A percentile compares a stretch with the other conserved stretches of the same genome.
phyloP scores from a whole-genome alignment of 2,797 vertebrate genomes.

The Neosilurus hyrtlii region DNA sequence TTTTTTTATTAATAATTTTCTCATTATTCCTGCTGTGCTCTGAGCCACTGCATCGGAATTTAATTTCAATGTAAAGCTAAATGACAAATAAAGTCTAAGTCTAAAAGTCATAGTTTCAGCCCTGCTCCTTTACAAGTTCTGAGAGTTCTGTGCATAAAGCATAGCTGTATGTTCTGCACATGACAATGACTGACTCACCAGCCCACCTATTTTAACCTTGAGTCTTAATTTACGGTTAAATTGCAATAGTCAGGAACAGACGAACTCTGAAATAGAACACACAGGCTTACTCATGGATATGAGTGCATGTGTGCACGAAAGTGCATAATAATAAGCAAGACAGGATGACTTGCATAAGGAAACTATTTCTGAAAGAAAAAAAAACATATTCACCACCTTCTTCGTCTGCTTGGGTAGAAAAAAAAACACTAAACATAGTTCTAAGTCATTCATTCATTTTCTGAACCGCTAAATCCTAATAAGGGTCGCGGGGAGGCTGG shows the following conservation, averaged over 20 bases:
- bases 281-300: neutral
- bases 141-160: constrained; percentile 3
- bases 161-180: constrained; percentile 7
- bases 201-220: neutral
- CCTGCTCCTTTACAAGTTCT: neutral
- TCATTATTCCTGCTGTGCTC: too few relatives aligned
- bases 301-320: neutral
- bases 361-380: neutral
- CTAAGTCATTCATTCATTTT: too few relatives aligned
- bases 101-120: neutral
- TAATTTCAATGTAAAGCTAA: too few relatives aligned
- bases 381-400: neutral
- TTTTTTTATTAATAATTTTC: too few relatives aligned
- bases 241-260: neutral
- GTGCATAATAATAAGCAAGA: neutral
- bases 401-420: neutral
- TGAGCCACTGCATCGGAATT: too few relatives aligned
- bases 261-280: neutral
- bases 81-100: too few relatives aligned
- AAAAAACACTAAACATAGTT: neutral
- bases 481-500: too few relatives aligned
- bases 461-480: too few relatives aligned
- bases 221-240: neutral
- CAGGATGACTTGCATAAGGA: constrained; percentile 1
- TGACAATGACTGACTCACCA: constrained; percentile 32